These are phyloP conservation scores for Leptosomus discolor DNA, from an alignment of 2,113 vertebrate genomes.

Conservation along the genomic window DNA sequence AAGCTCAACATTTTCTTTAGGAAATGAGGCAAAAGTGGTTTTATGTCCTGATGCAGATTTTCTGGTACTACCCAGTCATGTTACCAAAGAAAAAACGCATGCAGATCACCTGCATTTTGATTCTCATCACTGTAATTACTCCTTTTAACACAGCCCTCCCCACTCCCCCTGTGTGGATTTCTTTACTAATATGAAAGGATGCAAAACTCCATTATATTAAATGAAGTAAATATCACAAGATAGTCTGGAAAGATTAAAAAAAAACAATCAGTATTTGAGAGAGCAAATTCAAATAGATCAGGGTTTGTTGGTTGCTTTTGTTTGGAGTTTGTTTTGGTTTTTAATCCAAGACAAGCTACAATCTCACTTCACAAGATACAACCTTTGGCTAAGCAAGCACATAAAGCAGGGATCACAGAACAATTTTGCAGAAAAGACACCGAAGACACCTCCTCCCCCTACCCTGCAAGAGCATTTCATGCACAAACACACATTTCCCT, in stretches of 20 bases:
- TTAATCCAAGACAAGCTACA: background rate
- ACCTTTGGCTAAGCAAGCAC: background rate
- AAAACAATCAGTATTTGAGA: background rate
- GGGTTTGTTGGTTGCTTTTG: background rate
- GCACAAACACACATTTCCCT: background rate
- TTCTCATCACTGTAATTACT: background rate
- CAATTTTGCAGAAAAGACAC: background rate
- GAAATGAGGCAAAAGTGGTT: background rate
- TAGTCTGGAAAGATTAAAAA: background rate
- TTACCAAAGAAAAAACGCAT: background rate
- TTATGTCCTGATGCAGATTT: background rate
- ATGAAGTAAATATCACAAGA: background rate
- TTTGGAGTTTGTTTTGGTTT: background rate
- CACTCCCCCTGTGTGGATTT: background rate
- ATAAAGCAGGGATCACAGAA: background rate
- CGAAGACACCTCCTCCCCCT: background rate
- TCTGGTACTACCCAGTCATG: background rate
- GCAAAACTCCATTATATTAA: background rate
- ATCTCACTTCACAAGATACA: background rate
- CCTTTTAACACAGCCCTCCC: background rate
- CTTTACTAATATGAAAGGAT: background rate
- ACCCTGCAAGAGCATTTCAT: background rate
- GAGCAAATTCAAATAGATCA: background rate
- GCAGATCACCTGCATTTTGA: background rate
- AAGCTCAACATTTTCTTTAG: background rate